Evolutionary conservation across 2,888 invertebrate species (phyloP).

Genomic region (Venusia cambrica): DNA sequence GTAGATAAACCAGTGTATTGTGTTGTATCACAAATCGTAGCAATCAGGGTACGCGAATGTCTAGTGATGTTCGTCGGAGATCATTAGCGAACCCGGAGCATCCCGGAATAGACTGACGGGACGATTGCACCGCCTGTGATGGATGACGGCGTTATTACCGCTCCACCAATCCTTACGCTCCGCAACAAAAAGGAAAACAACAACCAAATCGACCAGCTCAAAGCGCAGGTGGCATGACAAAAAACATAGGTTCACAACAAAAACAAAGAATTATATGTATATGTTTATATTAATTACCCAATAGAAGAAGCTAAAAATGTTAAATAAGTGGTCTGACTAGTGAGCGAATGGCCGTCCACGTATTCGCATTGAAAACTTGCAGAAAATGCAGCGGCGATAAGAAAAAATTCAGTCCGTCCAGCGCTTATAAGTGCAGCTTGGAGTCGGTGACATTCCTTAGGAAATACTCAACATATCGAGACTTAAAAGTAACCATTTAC

Average conservation of each 20-base stretch:
- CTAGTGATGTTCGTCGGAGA: conserved; percentile 47
- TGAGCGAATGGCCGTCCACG: conserved; percentile 35
- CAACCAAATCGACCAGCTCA: conserved; percentile 12
- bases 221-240: conserved; percentile 13
- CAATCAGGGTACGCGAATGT: conserved; percentile 64
- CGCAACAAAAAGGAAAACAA: conserved; percentile 44
- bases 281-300: conserved; percentile 42
- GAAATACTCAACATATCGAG: conserved; percentile 75
- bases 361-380: conserved; percentile 72
- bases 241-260: conserved; percentile 25
- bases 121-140: conserved; percentile 74
- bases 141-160: conserved; percentile 72
- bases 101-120: conserved; percentile 77
- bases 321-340: conserved; percentile 36
- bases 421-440: conserved; percentile 74
- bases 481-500: conserved; percentile 78
- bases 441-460: conserved; percentile 74
- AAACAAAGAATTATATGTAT: conserved; percentile 36
- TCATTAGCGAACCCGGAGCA: conserved; percentile 77
- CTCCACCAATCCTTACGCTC: conserved; percentile 47
- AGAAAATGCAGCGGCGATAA: conserved; percentile 79
- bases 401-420: conserved; percentile 76
- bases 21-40: conserved; percentile 53
- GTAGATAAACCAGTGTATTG: no score
- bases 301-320: conserved; percentile 30